Evolutionary conservation across 2,888 invertebrate genomes (phyloP), one percentile per base, ranked within the genome.

Genomic region (Notodonta dromedarius): DNA sequence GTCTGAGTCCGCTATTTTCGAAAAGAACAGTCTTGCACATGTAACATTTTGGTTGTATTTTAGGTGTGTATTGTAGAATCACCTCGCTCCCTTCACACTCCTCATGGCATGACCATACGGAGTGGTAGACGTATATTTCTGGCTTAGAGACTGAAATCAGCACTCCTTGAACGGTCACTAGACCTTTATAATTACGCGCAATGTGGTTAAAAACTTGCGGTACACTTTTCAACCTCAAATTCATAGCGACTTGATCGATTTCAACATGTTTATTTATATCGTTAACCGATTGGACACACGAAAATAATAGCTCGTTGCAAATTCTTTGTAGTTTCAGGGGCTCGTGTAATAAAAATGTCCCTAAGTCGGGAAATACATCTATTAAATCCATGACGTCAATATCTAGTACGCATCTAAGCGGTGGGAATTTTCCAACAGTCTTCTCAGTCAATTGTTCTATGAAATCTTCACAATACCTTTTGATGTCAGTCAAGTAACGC

Each of bases 61-160:
- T 90, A 2, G 93, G 92, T 67, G 91, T 89, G 62, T 80, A 85
- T 11, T 80, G 86, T 57, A 90, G 65, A 59, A 93, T 86, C 6
- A 89, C 81, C 76, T 93, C 91, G 63, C 81, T 92, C 3, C 84
- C 86, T 66, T 92, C 91, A 67, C 93, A 93, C 65, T 91, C 87
- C 74, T 93, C 93, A n/a, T 89, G 90, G 62, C 93, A 93, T 0
- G 88, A 87, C 93, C 93, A 93, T 54, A 93, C 89, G 0, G 91
- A 85, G 67, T 93, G 92, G 61, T 84, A 86, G 14, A 88, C 88
- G 62, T 89, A 90, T 53, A 78, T 84, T 16, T 76, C 78, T 3
- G 88, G 83, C 67, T 90, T 91, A 0, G 90, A 82, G 51, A 87
- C 61, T 32, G 78, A 74, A 59, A 90, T 61, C 40, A 93, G 82